phyloP scores from a whole-genome alignment of 2,797 vertebrate species.

The Brachyalestes nurse region DNA sequence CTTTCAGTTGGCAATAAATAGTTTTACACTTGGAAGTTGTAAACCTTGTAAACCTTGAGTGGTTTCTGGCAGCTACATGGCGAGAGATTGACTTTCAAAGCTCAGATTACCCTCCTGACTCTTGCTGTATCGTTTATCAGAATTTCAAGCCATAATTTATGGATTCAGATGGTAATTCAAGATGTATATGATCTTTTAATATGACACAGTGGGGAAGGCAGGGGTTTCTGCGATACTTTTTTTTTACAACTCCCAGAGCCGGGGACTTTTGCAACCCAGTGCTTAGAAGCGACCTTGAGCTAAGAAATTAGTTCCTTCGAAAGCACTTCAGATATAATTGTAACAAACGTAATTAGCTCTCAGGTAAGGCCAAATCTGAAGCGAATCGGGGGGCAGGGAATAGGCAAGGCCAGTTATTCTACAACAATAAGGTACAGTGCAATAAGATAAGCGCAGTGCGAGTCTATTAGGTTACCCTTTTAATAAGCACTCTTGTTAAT shows the following conservation, averaged over 20 bases:
- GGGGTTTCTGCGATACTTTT: background rate
- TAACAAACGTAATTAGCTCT: conserved; percentile 38
- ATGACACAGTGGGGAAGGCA: conserved; percentile 29
- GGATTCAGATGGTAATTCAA: conserved; percentile 39
- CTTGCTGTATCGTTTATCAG: conserved; percentile 47
- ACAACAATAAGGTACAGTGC: conserved; percentile 33
- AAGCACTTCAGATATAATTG: conserved; percentile 21
- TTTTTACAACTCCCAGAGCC: conserved; percentile 25
- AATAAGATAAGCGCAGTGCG: conserved; percentile 30
- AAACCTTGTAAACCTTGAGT: conserved; percentile 59
- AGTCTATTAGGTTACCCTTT: conserved; percentile 50
- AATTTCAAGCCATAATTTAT: conserved; percentile 48
- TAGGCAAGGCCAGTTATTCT: conserved; percentile 17
- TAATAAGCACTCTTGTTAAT: conserved; percentile 59
- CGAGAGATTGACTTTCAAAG: conserved; percentile 51
- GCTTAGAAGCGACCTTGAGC: background rate
- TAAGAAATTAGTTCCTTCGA: conserved; percentile 7
- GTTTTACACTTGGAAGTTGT: conserved; percentile 63
- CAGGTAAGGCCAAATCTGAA: conserved; percentile 1
- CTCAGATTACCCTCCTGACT: conserved; percentile 43
- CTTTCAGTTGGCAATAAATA: conserved; percentile 60
- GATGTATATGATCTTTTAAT: conserved; percentile 42
- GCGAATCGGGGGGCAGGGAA: conserved; percentile 11
- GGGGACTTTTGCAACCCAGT: background rate
- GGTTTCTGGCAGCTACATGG: conserved; percentile 55